Evolutionary conservation across 2,888 invertebrate species (phyloP).

Genomic region (Creontiades dilutus): DNA sequence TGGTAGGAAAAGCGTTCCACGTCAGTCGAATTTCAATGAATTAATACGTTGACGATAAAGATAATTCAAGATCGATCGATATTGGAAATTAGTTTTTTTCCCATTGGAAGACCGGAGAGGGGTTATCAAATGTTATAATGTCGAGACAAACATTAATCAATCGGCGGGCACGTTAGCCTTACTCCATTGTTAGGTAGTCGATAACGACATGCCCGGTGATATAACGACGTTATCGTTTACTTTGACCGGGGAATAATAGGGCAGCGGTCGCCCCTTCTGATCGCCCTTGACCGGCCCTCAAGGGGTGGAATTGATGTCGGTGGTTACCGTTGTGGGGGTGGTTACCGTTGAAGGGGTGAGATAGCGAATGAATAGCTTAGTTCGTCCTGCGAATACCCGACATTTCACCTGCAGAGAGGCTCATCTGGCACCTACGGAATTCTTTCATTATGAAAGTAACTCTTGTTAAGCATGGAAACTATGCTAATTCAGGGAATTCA

Average conservation of each 20-base stretch:
- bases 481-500: too few relatives aligned
- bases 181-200: neutral
- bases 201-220: neutral
- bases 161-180: neutral
- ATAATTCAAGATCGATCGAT: neutral
- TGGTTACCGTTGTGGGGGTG: neutral
- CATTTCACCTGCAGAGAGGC: too few relatives aligned
- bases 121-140: neutral
- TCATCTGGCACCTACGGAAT: too few relatives aligned
- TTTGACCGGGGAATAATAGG: neutral
- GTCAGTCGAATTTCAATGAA: neutral
- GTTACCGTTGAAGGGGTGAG: neutral
- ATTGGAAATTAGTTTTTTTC: neutral
- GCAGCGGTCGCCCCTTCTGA: neutral
- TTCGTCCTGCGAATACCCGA: too few relatives aligned
- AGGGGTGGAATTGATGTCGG: neutral
- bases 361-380: neutral
- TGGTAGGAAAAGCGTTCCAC: too few relatives aligned
- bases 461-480: too few relatives aligned
- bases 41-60: neutral
- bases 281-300: neutral
- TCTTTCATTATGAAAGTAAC: too few relatives aligned
- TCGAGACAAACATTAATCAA: neutral
- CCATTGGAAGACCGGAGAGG: neutral
- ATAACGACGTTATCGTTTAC: constrained; percentile 28